Percentiles rank a stretch among this genome's conserved stretches.
Conservation (phyloP, 2,888 invertebrate species). For the Agriopis aurantiaria region DNA sequence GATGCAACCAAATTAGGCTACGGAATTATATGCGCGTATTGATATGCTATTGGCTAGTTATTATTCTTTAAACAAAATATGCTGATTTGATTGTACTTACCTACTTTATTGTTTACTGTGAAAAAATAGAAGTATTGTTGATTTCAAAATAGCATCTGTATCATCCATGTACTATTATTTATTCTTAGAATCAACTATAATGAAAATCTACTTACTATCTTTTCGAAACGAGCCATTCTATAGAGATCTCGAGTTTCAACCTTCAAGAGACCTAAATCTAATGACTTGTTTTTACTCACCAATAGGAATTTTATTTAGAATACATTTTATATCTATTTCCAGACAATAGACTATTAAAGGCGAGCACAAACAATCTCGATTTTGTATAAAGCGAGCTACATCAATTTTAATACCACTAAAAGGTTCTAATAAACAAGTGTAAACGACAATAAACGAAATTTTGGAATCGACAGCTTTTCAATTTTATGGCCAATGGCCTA, state of each 20-base stretch:
- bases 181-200: neutral
- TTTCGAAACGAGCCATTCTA: neutral
- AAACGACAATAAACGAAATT: slow-evolving; percentile 11
- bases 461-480: slow-evolving; percentile 17
- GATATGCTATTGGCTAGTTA: too few species aligned
- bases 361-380: neutral
- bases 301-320: neutral
- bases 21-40: too few species aligned
- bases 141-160: too few species aligned
- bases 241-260: neutral
- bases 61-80: too few species aligned
- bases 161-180: too few species aligned
- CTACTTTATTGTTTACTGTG: too few species aligned
- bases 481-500: slow-evolving; percentile 26
- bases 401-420: slow-evolving; percentile 14
- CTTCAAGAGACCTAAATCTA: neutral
- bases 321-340: neutral
- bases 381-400: slow-evolving; percentile 10
- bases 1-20: too few species aligned
- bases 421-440: slow-evolving; percentile 24
- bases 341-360: neutral
- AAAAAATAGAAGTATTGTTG: too few species aligned
- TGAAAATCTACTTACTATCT: neutral
- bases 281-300: neutral
- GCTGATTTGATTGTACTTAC: too few species aligned